Conservation (phyloP, 2,113 vertebrate genomes). For the Acrocephalus arundinaceus region DNA sequence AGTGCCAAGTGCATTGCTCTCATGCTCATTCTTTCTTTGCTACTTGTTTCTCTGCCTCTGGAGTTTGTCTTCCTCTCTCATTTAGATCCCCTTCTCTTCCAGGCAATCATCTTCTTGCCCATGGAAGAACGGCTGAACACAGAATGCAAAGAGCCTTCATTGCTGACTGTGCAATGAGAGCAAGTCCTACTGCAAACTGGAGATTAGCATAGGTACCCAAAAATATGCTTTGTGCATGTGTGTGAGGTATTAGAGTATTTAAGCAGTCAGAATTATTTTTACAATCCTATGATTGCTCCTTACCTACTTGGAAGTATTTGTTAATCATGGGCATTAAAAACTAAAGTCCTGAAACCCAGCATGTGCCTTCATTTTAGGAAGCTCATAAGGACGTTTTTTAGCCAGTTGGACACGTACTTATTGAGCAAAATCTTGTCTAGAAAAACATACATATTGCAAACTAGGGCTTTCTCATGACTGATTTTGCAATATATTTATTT, state of each 20-base stretch:
- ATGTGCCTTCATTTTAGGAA: not conserved
- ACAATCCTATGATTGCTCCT: not conserved
- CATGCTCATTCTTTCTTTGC: not conserved
- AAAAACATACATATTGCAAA: not conserved
- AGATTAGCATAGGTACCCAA: not conserved
- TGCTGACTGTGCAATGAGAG: not conserved
- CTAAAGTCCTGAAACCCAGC: not conserved
- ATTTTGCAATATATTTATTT: not conserved
- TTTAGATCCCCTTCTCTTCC: not conserved
- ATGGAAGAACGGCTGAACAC: not conserved
- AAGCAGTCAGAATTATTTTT: not conserved
- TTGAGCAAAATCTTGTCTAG: not conserved
- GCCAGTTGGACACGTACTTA: not conserved
- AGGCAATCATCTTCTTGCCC: not conserved
- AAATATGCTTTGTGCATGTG: rapidly evolving
- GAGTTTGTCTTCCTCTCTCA: not conserved
- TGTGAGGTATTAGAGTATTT: not conserved
- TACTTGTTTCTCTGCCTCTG: not conserved
- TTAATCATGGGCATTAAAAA: not conserved
- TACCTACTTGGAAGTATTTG: not conserved
- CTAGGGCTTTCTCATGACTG: not conserved
- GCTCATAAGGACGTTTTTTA: not conserved
- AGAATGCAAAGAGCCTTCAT: not conserved
- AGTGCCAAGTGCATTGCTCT: not conserved
- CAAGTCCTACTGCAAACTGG: not conserved